These are phyloP conservation scores for Callopanchax toddi DNA, from an alignment of 2,113 vertebrate genomes.

Conservation along the genomic window DNA sequence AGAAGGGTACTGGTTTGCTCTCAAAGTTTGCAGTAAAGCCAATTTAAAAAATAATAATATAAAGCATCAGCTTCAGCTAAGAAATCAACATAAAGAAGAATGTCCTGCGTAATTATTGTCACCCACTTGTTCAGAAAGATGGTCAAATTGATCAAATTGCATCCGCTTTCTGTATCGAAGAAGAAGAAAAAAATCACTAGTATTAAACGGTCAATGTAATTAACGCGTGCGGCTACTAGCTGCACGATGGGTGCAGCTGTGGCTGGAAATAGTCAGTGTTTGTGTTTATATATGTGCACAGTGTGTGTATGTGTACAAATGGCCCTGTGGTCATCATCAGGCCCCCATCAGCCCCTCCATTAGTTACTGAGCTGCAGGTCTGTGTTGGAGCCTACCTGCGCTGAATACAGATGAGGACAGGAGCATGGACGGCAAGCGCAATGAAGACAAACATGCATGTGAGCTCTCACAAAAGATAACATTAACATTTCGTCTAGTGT, in stretches of 20 bases:
- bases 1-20: conserved; percentile 76
- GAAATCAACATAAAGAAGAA: conserved; percentile 42
- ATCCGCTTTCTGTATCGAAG: conserved; percentile 46
- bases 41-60: conserved; percentile 67
- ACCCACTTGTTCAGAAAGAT: conserved; percentile 70
- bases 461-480: conserved; percentile 53
- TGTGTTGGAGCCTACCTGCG: conserved; percentile 75
- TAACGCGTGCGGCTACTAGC: conserved; percentile 68
- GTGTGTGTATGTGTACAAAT: conserved; percentile 59
- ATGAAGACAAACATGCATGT: conserved; percentile 64
- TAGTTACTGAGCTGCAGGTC: conserved; percentile 80
- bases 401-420: conserved; percentile 80
- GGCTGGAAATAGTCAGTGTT: conserved; percentile 60
- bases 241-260: conserved; percentile 53
- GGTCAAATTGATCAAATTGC: conserved; percentile 74
- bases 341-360: conserved; percentile 82
- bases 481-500: conserved; percentile 64
- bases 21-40: conserved; percentile 68
- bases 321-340: conserved; percentile 80
- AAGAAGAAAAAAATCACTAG: conserved; percentile 54
- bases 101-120: conserved; percentile 66
- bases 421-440: conserved; percentile 65
- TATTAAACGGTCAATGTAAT: conserved; percentile 73
- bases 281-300: conserved; percentile 51
- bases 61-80: conserved; percentile 50